Conservation (phyloP, 1,140 invertebrate species). For the Antheraea mylitta region DNA sequence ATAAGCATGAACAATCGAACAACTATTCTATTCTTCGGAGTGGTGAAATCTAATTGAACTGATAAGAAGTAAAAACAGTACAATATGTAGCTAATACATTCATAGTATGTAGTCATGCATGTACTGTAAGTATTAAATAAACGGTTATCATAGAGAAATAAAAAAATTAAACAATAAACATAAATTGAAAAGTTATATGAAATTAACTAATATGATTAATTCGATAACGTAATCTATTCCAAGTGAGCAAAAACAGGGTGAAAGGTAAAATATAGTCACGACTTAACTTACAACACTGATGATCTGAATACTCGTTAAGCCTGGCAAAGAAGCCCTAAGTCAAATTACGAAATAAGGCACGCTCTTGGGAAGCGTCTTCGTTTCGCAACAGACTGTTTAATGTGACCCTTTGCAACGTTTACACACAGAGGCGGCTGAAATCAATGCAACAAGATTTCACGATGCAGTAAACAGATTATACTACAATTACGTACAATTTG, state of each 20-base stretch:
- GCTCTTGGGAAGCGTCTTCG: slow-evolving; percentile 19
- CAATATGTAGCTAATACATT: no score
- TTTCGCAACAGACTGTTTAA: slow-evolving; percentile 19
- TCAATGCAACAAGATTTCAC: slow-evolving; percentile 1
- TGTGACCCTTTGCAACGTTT: slow-evolving; percentile 20
- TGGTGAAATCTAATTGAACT: no score
- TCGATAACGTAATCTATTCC: background rate
- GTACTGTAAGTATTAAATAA: no score
- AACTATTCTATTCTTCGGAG: no score
- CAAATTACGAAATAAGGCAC: slow-evolving; percentile 18
- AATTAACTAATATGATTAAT: background rate
- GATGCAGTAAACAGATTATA: background rate
- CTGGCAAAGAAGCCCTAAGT: slow-evolving; percentile 15
- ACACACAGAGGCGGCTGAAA: background rate
- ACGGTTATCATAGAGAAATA: no score
- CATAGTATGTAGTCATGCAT: no score
- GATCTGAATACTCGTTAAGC: slow-evolving; percentile 6
- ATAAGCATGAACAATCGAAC: no score
- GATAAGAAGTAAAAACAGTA: no score
- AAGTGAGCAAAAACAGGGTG: background rate
- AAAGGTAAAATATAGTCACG: slow-evolving; percentile 20
- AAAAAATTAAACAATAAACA: background rate
- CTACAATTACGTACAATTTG: background rate
- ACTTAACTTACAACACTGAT: slow-evolving; percentile 25
- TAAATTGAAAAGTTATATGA: background rate